A percentile compares a stretch with the other conserved stretches of the same genome.
phyloP scores from a whole-genome alignment of 2,888 invertebrate species.

The Ornithoptera alexandrae region DNA sequence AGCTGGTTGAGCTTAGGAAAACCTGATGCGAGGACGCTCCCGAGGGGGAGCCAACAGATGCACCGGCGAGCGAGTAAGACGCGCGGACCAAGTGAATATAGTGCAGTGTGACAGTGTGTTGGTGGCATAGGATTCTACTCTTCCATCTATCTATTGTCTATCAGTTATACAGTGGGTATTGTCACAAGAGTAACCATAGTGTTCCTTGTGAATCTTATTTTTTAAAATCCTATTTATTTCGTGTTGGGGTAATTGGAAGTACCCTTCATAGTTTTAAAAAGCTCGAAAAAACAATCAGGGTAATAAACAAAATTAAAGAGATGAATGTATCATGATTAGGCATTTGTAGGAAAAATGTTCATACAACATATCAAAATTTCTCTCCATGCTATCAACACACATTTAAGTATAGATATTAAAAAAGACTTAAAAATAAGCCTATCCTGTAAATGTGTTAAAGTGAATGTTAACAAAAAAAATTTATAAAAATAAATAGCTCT shows the following conservation, averaged over 20 bases:
- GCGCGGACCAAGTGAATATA: not conserved
- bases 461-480: conserved; percentile 49
- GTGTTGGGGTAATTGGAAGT: not conserved
- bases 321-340: not conserved
- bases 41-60: conserved; percentile 30
- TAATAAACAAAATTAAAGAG: conserved; percentile 13
- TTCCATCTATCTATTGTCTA: not conserved
- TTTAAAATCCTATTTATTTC: not conserved
- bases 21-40: conserved; percentile 54
- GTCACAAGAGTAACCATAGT: conserved; percentile 10
- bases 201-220: not conserved
- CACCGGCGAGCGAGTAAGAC: conserved; percentile 21
- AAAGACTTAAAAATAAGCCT: conserved; percentile 55
- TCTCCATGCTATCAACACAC: conserved; percentile 54
- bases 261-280: conserved; percentile 10
- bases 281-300: conserved; percentile 27
- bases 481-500: conserved; percentile 28
- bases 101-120: conserved; percentile 41
- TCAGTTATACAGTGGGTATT: conserved; percentile 25
- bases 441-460: conserved; percentile 50
- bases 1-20: conserved; percentile 83
- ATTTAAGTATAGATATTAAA: conserved; percentile 47
- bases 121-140: conserved; percentile 38
- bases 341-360: conserved; percentile 28
- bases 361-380: conserved; percentile 54